phyloP scores from a whole-genome alignment of 2,797 vertebrate species.

The Cynopterus sphinx region DNA sequence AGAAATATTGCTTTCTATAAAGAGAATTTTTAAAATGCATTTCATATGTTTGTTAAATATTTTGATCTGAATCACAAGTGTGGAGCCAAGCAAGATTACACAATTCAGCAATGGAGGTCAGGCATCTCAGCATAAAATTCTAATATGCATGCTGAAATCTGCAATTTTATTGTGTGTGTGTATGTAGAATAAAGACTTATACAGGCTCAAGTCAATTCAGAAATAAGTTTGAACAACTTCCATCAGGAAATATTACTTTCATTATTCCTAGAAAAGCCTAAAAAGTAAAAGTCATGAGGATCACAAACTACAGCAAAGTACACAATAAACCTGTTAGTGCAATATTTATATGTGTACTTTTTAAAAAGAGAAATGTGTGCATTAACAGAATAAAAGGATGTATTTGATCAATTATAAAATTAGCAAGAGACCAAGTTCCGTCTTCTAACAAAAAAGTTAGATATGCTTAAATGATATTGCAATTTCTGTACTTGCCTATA shows the following conservation, averaged over 20 bases:
- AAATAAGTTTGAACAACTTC: constrained; percentile 16
- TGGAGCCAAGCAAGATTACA: not conserved
- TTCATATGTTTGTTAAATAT: constrained; percentile 19
- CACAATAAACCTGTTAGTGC: not conserved
- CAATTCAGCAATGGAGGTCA: not conserved
- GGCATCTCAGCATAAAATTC: constrained; percentile 20
- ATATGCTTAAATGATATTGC: not conserved
- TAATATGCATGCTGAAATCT: not conserved
- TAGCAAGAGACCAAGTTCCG: not conserved
- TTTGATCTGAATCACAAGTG: constrained; percentile 29
- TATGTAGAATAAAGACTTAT: not conserved
- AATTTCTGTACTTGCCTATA: not conserved
- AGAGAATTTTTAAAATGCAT: constrained; percentile 3
- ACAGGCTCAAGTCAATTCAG: not conserved
- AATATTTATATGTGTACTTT: not conserved
- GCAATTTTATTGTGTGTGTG: not conserved
- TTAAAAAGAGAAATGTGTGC: not conserved
- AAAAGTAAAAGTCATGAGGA: not conserved
- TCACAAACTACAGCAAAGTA: not conserved
- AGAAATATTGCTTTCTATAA: not conserved
- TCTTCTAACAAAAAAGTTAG: not conserved
- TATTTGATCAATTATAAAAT: not conserved
- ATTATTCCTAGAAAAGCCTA: not conserved
- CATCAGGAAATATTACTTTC: not conserved
- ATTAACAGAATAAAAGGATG: not conserved